Percentiles rank a stretch among this genome's conserved stretches.
phyloP scores from a whole-genome alignment of 2,113 vertebrate genomes.

The Diadophis punctatus region DNA sequence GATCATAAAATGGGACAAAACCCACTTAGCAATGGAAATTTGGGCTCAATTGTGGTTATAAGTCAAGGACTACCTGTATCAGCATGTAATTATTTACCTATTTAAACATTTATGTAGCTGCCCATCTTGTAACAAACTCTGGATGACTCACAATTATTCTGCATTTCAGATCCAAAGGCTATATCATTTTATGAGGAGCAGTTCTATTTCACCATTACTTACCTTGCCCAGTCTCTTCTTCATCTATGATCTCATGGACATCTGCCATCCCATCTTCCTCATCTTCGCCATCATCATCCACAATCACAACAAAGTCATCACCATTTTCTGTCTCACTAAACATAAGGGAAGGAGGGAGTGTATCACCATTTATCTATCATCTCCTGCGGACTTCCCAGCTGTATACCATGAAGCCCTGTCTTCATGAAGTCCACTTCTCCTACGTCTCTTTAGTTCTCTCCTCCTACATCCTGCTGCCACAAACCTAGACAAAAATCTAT shows the following conservation, averaged over 20 bases:
- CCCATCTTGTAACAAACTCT: background rate
- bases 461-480: background rate
- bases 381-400: background rate
- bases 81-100: background rate
- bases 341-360: background rate
- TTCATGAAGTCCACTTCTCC: background rate
- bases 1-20: background rate
- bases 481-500: background rate
- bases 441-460: background rate
- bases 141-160: background rate
- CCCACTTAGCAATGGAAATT: background rate
- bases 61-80: background rate
- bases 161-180: background rate
- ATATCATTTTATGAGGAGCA: background rate
- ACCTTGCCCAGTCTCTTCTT: conserved; percentile 5
- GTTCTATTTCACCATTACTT: background rate
- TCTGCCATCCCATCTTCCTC: background rate
- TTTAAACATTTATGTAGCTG: background rate
- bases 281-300: conserved; percentile 22
- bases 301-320: conserved; percentile 29
- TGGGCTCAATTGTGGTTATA: background rate
- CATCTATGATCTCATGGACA: conserved; percentile 27
- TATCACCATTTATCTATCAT: background rate
- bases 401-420: background rate
- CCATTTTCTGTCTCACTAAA: conserved; percentile 27